Evolutionary conservation across 2,113 vertebrate genomes (phyloP).

Genomic region (Microcebus murinus): DNA sequence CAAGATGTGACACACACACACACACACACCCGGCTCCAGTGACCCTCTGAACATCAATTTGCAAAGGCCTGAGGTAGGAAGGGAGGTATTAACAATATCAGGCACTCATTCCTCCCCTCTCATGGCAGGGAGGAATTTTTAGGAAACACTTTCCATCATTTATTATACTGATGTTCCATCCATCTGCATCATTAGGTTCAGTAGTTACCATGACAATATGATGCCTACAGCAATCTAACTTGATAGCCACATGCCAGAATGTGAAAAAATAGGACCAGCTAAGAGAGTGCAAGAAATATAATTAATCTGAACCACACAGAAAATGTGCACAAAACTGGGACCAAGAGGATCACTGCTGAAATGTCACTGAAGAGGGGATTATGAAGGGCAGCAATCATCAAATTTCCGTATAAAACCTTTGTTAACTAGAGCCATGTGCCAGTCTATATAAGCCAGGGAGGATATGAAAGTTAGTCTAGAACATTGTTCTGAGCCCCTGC

Average conservation of each 20-base stretch:
- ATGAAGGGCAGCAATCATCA: neutral
- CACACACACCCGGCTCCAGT: neutral
- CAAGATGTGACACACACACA: neutral
- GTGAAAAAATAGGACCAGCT: slow-evolving; percentile 74
- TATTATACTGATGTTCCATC: slow-evolving; percentile 74
- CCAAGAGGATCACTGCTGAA: slow-evolving; percentile 58
- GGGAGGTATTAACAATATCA: neutral
- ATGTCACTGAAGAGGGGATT: slow-evolving; percentile 51
- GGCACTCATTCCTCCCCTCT: neutral
- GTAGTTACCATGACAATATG: slow-evolving; percentile 75
- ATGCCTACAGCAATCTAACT: slow-evolving; percentile 77
- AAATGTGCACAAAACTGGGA: slow-evolving; percentile 55
- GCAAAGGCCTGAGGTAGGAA: slow-evolving; percentile 54
- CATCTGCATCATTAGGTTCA: slow-evolving; percentile 70
- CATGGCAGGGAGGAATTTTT: slow-evolving; percentile 60
- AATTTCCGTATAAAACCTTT: slow-evolving; percentile 22
- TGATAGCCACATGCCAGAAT: slow-evolving; percentile 79
- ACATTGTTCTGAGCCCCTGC: neutral
- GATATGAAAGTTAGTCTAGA: neutral
- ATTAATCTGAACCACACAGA: slow-evolving; percentile 72
- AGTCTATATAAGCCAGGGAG: neutral
- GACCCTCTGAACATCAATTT: slow-evolving; percentile 52
- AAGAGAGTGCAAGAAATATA: slow-evolving; percentile 75
- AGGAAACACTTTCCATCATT: slow-evolving; percentile 57
- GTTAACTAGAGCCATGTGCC: neutral